Evolutionary conservation across 2,113 vertebrate species (phyloP), one percentile per base, ranked within the genome.

Genomic region (Hucho hucho): DNA sequence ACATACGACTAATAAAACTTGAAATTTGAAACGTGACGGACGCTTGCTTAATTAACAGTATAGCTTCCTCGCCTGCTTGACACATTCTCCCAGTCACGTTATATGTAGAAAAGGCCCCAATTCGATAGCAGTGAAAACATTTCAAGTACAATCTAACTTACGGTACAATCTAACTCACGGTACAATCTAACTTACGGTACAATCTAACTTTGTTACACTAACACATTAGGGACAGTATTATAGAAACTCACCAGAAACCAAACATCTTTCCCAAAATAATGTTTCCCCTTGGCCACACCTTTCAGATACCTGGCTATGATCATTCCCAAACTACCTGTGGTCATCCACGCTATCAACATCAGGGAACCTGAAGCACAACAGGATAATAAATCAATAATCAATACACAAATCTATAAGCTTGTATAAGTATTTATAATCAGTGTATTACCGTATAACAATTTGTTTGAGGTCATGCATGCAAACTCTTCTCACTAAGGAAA

Each of bases 321-420:
- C 91, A 95, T 94, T 4, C 94, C 94, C 22, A 93, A n/a, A 22
- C 89, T 85, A 16, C 92, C 93, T 0, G 82, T 86, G 14, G 89
- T 92, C 94, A 94, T 95, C 94, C 94, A 95, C 49, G 93, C 82
- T 1, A 90, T 90, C 70, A 95, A 75, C 94, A 94, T 94, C 65
- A 95, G 80, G 1, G 91, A 79, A 29, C 93, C 94, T 95, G 84
- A 24, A 79, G 78, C 1, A 80, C 0, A 84, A 49, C n/a, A 67
- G 28, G n/a, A 56, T 26, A 75, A 29, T 18, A 58, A 71, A 56
- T 53, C 4, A 4, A 22, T 43, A 0, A 43, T 43, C 37, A 43
- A 43, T 37, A 9, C 7, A 43, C 2, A 43, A 12, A 43, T 43
- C 37, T 1, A 3, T 61, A 24, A 20, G 6, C n/a, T 22, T 16